These are phyloP conservation scores for Uloborus plumipes DNA, from an alignment of 2,888 invertebrate genomes.

Conservation along the genomic window DNA sequence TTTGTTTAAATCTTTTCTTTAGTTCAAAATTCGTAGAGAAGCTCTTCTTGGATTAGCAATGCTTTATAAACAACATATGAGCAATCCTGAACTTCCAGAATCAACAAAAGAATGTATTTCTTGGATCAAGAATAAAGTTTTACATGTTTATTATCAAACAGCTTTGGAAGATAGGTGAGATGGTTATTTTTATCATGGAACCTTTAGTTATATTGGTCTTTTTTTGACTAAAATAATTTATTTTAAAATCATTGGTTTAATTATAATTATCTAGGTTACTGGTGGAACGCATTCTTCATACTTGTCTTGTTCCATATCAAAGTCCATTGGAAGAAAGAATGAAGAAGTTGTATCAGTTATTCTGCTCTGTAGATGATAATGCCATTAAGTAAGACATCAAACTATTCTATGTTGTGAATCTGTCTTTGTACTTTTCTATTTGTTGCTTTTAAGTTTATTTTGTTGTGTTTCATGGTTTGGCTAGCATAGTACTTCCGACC, in stretches of 20 bases:
- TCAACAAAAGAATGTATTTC: slow-evolving; percentile 89
- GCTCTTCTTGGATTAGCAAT: slow-evolving; percentile 94
- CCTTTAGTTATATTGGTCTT: background rate
- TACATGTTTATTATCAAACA: slow-evolving; percentile 88
- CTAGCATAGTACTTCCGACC: too few relatives aligned
- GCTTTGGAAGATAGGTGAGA: slow-evolving; percentile 86
- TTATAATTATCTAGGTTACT: slow-evolving; percentile 75
- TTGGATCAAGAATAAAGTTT: slow-evolving; percentile 97
- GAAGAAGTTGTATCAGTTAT: slow-evolving; percentile 91
- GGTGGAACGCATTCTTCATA: slow-evolving; percentile 92
- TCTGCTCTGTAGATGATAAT: slow-evolving; percentile 94
- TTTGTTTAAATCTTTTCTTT: slow-evolving; percentile 10
- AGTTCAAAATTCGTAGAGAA: slow-evolving; percentile 95
- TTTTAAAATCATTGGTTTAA: background rate
- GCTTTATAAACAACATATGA: slow-evolving; percentile 85
- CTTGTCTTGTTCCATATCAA: slow-evolving; percentile 94
- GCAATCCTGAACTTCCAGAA: slow-evolving; percentile 85
- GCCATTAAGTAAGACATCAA: slow-evolving; percentile 80
- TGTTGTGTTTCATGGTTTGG: too few relatives aligned
- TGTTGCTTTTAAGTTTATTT: too few relatives aligned
- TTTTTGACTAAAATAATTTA: background rate
- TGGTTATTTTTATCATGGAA: background rate
- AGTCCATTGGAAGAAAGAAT: slow-evolving; percentile 87
- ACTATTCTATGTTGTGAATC: background rate
- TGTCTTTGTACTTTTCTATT: background rate